Conservation (phyloP, 1,140 invertebrate genomes). For the Drosophila bifasciata region DNA sequence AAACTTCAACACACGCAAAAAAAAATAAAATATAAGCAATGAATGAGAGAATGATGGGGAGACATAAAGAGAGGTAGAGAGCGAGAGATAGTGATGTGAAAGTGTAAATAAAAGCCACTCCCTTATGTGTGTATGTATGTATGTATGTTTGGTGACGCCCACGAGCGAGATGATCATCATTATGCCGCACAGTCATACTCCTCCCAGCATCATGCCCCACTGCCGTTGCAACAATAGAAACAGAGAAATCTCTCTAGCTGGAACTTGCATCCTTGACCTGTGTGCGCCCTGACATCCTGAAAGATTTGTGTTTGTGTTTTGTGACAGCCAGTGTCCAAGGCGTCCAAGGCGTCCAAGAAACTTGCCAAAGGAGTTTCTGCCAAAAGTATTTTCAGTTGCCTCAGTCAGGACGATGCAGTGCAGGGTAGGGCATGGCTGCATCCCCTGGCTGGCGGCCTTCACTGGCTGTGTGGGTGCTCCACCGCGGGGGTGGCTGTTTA, state of each 20-base stretch:
- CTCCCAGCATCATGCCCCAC: neutral
- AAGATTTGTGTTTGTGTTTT: constrained; percentile 79
- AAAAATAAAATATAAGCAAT: constrained; percentile 23
- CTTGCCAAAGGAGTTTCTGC: constrained; percentile 71
- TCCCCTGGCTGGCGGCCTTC: neutral
- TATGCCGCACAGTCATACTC: neutral
- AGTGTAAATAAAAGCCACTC: constrained; percentile 59
- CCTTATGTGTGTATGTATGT: constrained; percentile 18
- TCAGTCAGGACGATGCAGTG: neutral
- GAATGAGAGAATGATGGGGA: constrained; percentile 8
- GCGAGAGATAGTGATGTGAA: constrained; percentile 13
- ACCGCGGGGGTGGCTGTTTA: neutral
- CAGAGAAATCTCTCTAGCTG: neutral
- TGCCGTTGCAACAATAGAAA: neutral
- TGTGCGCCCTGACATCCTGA: constrained; percentile 43
- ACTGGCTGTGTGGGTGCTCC: neutral
- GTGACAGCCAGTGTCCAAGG: constrained; percentile 71
- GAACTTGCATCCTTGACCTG: constrained; percentile 68
- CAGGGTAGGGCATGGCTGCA: constrained; percentile 1
- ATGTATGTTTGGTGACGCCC: neutral
- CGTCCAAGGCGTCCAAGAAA: constrained; percentile 61
- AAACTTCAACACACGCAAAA: constrained; percentile 55
- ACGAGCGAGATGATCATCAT: constrained; percentile 21
- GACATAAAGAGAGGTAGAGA: neutral
- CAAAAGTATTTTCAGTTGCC: constrained; percentile 50